Conservation (phyloP, 2,113 vertebrate species). For the Girardinichthys multiradiatus region DNA sequence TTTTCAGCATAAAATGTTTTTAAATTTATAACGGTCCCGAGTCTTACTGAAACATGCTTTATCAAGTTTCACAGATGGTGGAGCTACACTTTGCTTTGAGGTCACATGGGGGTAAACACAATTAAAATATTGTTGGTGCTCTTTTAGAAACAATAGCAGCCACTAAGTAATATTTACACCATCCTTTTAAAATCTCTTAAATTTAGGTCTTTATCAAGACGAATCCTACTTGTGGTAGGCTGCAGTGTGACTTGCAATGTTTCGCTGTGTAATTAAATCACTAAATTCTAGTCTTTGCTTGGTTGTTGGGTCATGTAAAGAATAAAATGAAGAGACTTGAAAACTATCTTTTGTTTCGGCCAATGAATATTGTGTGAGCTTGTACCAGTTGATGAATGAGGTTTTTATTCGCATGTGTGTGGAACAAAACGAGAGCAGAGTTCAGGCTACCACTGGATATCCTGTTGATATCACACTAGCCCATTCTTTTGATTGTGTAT, state of each 20-base stretch:
- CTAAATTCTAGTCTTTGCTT: constrained; percentile 28
- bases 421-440: constrained; percentile 69
- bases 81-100: neutral
- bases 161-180: constrained; percentile 2
- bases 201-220: neutral
- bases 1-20: neutral
- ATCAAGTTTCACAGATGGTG: neutral
- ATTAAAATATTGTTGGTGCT: neutral
- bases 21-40: neutral
- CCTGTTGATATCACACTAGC: constrained; percentile 75
- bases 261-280: constrained; percentile 10
- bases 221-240: neutral
- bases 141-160: constrained; percentile 11
- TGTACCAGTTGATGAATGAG: constrained; percentile 64
- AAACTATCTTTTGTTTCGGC: constrained; percentile 64
- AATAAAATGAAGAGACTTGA: constrained; percentile 51
- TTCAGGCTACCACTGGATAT: constrained; percentile 72
- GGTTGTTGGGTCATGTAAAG: constrained; percentile 45
- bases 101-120: neutral
- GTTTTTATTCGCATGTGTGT: constrained; percentile 69
- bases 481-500: constrained; percentile 60
- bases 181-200: constrained; percentile 4
- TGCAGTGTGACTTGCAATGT: neutral
- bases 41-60: neutral
- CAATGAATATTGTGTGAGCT: constrained; percentile 35